Base-by-base conservation (phyloP, 2,113 vertebrate species). In the Craseonycteris thonglongyai region DNA sequence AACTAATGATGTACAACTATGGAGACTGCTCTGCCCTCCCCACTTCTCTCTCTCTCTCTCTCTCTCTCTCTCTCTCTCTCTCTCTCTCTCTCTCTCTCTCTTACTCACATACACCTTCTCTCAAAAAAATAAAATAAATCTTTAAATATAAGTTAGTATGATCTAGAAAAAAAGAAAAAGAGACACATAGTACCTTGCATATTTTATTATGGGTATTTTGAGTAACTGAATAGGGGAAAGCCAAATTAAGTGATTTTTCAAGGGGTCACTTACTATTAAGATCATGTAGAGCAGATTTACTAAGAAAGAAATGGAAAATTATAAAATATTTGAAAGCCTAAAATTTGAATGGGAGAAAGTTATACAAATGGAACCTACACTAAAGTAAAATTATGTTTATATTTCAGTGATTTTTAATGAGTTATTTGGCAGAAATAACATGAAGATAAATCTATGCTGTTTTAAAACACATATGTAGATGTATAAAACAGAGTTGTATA, bases 321-420 rank as follows among this genome's bases (percentile, higher is more conserved):
- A 16, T 83, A 65, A 76, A 63, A 88, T 40, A 86, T 13, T 18
- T 35, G 12, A 16, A 30, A 93, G 56, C n/a, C 26, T 14, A 85
- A 45, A 86, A 45, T 95, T 82, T 79, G 74, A 82, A 72, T 49
- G 5, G 59, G 22, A 88, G 33, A 82, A 69, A 95, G 12, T 71
- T 85, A 76, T 7, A 51, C 6, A 79, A 81, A n/a, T 81, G 0
- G 61, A 92, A 92, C 87, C 21, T 74, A 28, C 26, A 63, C 30
- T 54, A 90, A 92, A 79, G n/a, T 49, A 94, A 94, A 94, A 88
- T 88, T 65, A 76, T 91, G 86, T 93, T 89, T 90, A 84, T 85
- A 68, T 72, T 63, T 97, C 51, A 74, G 4, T 78, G 12, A 21
- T 80, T 74, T 72, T 92, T 81, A 90, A 5, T 12, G 15, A 69